Evolutionary conservation across 92 coral and sea anemone species (phyloP), one percentile per base, ranked within the genome.

Genomic region (Chrysogorgia sp.): DNA sequence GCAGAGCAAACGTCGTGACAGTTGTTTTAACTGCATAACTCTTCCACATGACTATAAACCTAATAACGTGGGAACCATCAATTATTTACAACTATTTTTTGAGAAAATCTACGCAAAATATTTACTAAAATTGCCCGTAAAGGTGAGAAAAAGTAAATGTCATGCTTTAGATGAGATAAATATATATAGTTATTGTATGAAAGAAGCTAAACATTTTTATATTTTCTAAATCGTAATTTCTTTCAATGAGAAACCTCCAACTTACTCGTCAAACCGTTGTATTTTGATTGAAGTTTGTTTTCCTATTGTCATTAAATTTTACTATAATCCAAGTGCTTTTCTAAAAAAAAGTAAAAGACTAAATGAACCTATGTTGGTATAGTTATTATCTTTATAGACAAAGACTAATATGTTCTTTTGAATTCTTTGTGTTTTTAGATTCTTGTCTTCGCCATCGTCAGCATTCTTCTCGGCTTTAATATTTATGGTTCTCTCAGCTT

Each of bases 41-140:
- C 84, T 90, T 40, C 71, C 91, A 8, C 79, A 71, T 5, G 81
- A 83, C 23, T 92, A 92, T 81, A 55, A 87, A 5, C 96, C 91
- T 43, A 52, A 92, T 0, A 34, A 76, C 7, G 84, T 96, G 30
- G 97, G 97, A 17, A 63, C 52, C 24, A 80, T 76, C n/a, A 82
- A 88, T 61, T 77, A 84, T 25, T 50, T 90, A 35, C 88, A 88
- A 62, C 87, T 77, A 25, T 69, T 92, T 50, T 88, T 92, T 59
- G 96, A 88, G 48, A 85, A 78, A 53, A 50, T 77, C 34, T 63
- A 88, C 66, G 89, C 88, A 2, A 87, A 81, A 26, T 84, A 43
- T 10, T 34, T 92, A 23, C 90, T 90, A 0, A 88, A 92, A 21
- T 86, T 90, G 22, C 92, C 96, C 0, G 97, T 96, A 81, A 92